Evolutionary conservation across 2,797 vertebrate genomes (phyloP).

Genomic region (Denticeps clupeoides): DNA sequence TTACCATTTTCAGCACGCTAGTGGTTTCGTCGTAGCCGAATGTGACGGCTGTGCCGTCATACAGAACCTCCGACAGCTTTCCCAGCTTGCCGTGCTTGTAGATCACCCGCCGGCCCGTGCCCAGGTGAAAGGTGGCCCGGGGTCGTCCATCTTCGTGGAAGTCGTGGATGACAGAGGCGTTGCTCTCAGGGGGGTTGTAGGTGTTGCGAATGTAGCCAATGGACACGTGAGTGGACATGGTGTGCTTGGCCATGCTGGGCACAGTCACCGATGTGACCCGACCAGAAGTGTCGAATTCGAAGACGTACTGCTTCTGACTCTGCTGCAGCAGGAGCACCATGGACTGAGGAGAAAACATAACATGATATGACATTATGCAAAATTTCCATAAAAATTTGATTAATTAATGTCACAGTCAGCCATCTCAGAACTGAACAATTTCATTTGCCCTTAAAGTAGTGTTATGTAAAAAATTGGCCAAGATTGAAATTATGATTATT

Average conservation of each 20-base stretch:
- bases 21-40: slow-evolving; percentile 78
- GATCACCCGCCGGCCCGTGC: slow-evolving; percentile 74
- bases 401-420: no score
- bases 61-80: slow-evolving; percentile 75
- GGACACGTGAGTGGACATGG: slow-evolving; percentile 77
- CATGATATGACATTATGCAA: no score
- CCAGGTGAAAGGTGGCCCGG: slow-evolving; percentile 68
- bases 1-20: slow-evolving; percentile 79
- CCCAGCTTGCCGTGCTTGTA: slow-evolving; percentile 79
- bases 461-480: no score
- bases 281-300: slow-evolving; percentile 73
- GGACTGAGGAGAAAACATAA: slow-evolving; percentile 58
- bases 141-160: slow-evolving; percentile 74
- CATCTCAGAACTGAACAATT: no score
- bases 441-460: no score
- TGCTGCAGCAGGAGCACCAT: slow-evolving; percentile 76
- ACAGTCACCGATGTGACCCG: slow-evolving; percentile 73
- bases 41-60: slow-evolving; percentile 74
- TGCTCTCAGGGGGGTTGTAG: slow-evolving; percentile 78
- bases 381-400: no score
- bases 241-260: slow-evolving; percentile 79
- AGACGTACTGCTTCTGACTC: slow-evolving; percentile 80
- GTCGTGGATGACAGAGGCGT: slow-evolving; percentile 75
- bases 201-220: slow-evolving; percentile 78
- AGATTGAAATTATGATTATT: no score